Evolutionary conservation across 2,888 invertebrate species (phyloP), one percentile per base, ranked within the genome.

Genomic region (Drosophila quinaria): DNA sequence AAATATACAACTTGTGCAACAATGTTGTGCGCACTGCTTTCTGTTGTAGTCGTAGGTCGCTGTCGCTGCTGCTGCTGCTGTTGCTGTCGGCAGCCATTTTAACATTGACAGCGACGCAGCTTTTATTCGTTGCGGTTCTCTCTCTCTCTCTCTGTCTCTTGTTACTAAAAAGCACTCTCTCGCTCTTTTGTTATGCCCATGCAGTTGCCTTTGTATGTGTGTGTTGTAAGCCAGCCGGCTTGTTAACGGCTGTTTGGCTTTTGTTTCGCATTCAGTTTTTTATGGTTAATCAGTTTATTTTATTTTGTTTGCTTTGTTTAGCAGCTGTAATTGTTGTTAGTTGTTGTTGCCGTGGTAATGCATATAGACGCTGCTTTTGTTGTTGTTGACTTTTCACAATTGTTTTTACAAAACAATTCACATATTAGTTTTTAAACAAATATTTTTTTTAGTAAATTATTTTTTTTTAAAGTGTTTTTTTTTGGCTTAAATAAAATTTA

Each of bases 181-280:
- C 15, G 37, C 56, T 68, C 56, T 52, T 44, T 49, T 55, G 17
- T 49, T 50, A 13, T 37, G 35, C 56, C 46, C 17, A 37, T 58
- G 44, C 42, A 17, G 10, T 33, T 35, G 15, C 10, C 33, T 5
- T 11, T 39, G 6, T 15, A 17, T 50, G 37, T 52, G 37, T 44
- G 42, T 60, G 46, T 19, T 58, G 44, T 60, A 44, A 46, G 33
- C 35, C 15, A n/a, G 74, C 75, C 79, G 79, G 75, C 75, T 78
- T 74, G 75, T 76, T 78, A 78, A 63, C 79, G 76, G 79, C 75
- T 64, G 46, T 74, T 78, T 61, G 59, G 37, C 51, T 78, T 75
- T 78, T 64, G 60, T 74, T 74, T 72, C 59, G 22, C 61, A 61
- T 60, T 60, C 49, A n/a, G 39, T 10, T 68, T 67, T 73, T 62